phyloP scores from a whole-genome alignment of 2,797 vertebrate species.

The Euthynnus affinis region DNA sequence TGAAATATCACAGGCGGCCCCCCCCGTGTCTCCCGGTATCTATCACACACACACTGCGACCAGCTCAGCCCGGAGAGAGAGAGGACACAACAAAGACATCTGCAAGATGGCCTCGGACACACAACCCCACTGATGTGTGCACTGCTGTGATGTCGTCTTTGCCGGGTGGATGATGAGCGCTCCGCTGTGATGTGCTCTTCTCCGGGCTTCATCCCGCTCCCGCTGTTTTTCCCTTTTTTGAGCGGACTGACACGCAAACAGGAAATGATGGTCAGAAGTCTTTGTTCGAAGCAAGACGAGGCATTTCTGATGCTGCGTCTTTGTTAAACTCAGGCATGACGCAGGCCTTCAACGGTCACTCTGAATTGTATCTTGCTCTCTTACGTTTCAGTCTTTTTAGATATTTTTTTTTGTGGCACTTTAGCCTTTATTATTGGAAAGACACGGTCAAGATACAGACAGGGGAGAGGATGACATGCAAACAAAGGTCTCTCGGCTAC shows the following conservation, averaged over 20 bases:
- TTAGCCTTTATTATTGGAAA: not conserved
- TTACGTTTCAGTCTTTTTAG: no score
- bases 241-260: slow-evolving; percentile 38
- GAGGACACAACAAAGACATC: slow-evolving; percentile 79
- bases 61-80: slow-evolving; percentile 53
- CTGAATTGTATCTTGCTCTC: not conserved
- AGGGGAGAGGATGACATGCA: no score
- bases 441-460: no score
- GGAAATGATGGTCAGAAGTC: slow-evolving; percentile 2
- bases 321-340: not conserved
- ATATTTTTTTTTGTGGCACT: not conserved
- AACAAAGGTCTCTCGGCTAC: no score
- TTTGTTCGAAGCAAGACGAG: slow-evolving; percentile 24
- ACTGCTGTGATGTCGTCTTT: slow-evolving; percentile 16
- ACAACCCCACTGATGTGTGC: slow-evolving; percentile 57
- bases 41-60: slow-evolving; percentile 67
- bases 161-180: slow-evolving; percentile 38
- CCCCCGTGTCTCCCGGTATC: slow-evolving; percentile 72
- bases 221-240: slow-evolving; percentile 54
- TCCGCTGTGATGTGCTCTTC: slow-evolving; percentile 57
- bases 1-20: slow-evolving; percentile 76
- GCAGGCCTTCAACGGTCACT: not conserved
- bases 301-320: slow-evolving; percentile 9
- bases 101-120: slow-evolving; percentile 83
- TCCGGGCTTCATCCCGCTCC: slow-evolving; percentile 24